Evolutionary conservation across 2,113 vertebrate species (phyloP), one percentile per base, ranked within the genome.

Genomic region (Tetraodon nigroviridis): DNA sequence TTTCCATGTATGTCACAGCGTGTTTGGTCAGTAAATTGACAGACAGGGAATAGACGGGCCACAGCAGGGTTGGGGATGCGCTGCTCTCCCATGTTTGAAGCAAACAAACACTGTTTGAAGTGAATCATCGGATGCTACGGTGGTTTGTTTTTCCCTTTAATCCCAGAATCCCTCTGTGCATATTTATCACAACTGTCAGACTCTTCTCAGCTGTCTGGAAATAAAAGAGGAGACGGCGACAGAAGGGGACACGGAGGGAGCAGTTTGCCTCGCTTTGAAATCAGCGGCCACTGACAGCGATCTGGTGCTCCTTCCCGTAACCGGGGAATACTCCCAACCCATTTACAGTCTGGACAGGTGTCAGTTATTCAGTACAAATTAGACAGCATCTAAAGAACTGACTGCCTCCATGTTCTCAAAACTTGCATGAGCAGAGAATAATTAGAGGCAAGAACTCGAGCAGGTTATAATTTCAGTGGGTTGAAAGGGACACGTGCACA

Each of bases 171-270:
- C 69, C 69, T 67, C 58, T 24, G 69, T 62, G 80, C 67, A 46
- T 76, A 76, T 73, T 78, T 69, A 68, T 73, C 61, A 61, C 17
- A 42, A 63, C 69, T 68, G 82, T 80, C 76, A 75, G 61, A 65
- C 64, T 61, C 59, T 58, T 56, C 40, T 72, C 65, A 76, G 64
- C 61, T 78, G 79, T 79, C 78, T 77, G 69, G 54, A 65, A 42
- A 54, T 37, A 51, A 56, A 51, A 40, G n/a, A 70, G 18, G 29
- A 61, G 29, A 22, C 40, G 29, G 32, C 27, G n/a, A 20, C n/a
- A 59, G 64, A 65, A 18, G 52, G 53, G 42, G 19, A 52, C 61
- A 51, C 5, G 40, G 18, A 57, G 22, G 44, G 40, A 17, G 11
- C 10, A 12, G 32, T 37, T 37, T 37, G 32, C 32, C 11, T 37